phyloP scores from a whole-genome alignment of 2,797 vertebrate species.

The Falco cherrug region DNA sequence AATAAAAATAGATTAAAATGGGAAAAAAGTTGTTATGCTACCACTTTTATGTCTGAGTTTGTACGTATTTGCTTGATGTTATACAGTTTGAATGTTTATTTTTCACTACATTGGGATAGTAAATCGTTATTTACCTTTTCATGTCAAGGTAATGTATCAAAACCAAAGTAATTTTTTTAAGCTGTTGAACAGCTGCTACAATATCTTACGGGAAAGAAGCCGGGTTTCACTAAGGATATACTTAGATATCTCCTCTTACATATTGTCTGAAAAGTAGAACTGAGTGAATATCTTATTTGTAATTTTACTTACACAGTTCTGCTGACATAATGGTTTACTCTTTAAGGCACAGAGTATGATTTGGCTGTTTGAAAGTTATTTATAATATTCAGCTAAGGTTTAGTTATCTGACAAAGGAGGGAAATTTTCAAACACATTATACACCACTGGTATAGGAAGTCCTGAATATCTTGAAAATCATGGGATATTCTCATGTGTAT shows the following conservation, averaged over 20 bases:
- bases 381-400: neutral
- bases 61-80: neutral
- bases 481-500: neutral
- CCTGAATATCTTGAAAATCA: neutral
- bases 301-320: neutral
- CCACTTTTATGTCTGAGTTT: neutral
- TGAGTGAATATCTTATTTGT: neutral
- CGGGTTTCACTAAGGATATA: neutral
- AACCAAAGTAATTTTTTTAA: neutral
- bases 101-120: neutral
- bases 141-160: neutral
- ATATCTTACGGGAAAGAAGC: rapidly evolving
- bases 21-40: neutral
- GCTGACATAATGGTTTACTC: neutral
- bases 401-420: neutral
- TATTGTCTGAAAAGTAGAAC: neutral
- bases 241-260: neutral
- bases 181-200: neutral
- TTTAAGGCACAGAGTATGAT: neutral
- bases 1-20: neutral
- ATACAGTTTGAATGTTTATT: neutral
- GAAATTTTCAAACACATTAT: neutral
- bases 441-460: neutral
- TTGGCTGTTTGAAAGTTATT: neutral
- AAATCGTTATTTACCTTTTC: neutral